These are phyloP conservation scores for Tetramorium simillimum DNA, from an alignment of 1,140 invertebrate species.

Conservation along the genomic window DNA sequence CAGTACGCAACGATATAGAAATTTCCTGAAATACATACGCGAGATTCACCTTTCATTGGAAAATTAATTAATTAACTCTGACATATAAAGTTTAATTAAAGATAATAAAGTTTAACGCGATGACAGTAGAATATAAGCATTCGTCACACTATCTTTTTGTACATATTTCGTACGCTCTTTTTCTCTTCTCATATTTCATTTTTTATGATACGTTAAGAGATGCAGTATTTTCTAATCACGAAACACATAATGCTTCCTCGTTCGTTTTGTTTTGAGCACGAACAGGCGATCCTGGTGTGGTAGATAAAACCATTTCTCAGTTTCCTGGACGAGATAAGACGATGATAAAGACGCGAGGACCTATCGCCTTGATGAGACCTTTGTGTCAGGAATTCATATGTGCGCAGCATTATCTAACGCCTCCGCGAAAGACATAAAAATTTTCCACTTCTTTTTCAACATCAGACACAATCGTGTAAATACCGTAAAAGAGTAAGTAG, in stretches of 20 bases:
- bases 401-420: conserved; percentile 32
- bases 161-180: neutral
- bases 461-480: neutral
- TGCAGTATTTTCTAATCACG: too few species aligned
- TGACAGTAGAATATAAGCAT: neutral
- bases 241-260: neutral
- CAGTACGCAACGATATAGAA: neutral
- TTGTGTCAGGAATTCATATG: neutral
- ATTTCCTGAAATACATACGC: neutral
- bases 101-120: neutral
- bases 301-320: conserved; percentile 7
- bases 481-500: neutral
- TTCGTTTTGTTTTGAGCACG: neutral
- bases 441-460: neutral
- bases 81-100: too few species aligned
- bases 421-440: neutral
- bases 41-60: neutral
- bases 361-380: neutral
- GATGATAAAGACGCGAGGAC: conserved; percentile 15
- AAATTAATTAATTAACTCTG: neutral
- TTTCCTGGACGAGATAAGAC: conserved; percentile 46
- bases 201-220: neutral
- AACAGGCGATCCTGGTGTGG: neutral
- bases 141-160: neutral
- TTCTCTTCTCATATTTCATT: neutral